Percentiles rank a stretch among this genome's conserved stretches.
Evolutionary conservation across 2,113 vertebrate genomes (phyloP).

Genomic region (Paralichthys olivaceus): DNA sequence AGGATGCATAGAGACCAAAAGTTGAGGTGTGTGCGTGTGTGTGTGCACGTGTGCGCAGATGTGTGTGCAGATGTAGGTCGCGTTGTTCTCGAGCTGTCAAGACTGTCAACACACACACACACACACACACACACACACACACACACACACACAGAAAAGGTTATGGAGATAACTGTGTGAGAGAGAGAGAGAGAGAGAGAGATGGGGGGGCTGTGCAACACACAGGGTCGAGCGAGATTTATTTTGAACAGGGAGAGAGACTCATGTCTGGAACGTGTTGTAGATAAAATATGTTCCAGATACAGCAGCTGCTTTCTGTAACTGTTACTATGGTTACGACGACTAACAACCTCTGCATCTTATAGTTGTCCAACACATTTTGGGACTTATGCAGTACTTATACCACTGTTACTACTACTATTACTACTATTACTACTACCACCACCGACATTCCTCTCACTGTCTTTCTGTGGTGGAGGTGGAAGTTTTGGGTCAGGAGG

Average conservation of each 20-base stretch:
- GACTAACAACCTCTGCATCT: not conserved
- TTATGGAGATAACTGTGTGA: not conserved
- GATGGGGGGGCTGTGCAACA: not conserved
- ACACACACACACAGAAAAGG: too few relatives aligned
- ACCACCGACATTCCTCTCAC: not conserved
- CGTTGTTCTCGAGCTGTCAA: too few relatives aligned
- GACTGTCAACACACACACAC: too few relatives aligned
- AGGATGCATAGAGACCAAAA: not conserved
- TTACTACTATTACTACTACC: not conserved
- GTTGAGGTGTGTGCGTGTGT: conserved; percentile 1
- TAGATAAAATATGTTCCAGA: conserved; percentile 24
- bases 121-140: too few relatives aligned
- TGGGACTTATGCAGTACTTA: not conserved
- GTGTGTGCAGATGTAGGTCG: not conserved
- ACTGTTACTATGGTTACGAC: conserved; percentile 46
- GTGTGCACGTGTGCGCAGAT: not conserved
- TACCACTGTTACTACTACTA: not conserved
- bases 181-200: not conserved
- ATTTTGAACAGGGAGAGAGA: conserved; percentile 21
- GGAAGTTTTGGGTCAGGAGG: conserved; percentile 33
- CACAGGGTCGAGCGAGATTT: conserved; percentile 11
- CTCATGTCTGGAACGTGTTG: conserved; percentile 12
- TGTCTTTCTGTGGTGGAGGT: not conserved
- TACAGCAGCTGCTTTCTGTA: conserved; percentile 31
- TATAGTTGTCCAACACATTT: not conserved